Conservation (phyloP, 2,113 vertebrate genomes). For the Corydoras maculifer region DNA sequence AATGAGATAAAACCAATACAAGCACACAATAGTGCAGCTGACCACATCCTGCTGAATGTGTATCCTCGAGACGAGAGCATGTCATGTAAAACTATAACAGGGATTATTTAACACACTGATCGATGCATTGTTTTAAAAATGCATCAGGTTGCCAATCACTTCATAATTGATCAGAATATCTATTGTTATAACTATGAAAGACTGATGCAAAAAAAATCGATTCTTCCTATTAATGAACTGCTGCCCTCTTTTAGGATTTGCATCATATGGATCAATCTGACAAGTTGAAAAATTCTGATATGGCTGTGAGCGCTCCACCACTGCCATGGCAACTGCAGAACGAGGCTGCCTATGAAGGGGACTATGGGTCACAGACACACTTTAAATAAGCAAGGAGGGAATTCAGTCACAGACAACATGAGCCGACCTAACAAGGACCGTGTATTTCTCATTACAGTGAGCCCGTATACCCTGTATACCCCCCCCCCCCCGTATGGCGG, state of each 20-base stretch:
- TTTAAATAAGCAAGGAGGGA: conserved; percentile 25
- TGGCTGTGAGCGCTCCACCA: conserved; percentile 29
- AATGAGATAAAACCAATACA: too few relatives aligned
- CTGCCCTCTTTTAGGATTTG: conserved; percentile 5
- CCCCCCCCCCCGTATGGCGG: too few relatives aligned
- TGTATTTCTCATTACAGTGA: conserved; percentile 5
- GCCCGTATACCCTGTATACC: too few relatives aligned
- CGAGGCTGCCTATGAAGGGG: conserved; percentile 24
- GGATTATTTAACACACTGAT: not conserved
- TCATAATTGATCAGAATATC: not conserved
- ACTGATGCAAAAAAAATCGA: conserved; percentile 7
- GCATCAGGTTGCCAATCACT: not conserved
- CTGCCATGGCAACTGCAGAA: conserved; percentile 40
- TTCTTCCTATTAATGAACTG: conserved; percentile 17
- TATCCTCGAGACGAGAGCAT: too few relatives aligned
- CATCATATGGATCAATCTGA: conserved; percentile 22
- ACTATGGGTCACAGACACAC: conserved; percentile 26
- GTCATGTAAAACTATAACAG: not conserved
- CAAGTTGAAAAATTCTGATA: conserved; percentile 33
- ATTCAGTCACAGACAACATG: conserved; percentile 11
- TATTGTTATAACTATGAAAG: conserved; percentile 10
- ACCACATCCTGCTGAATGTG: too few relatives aligned
- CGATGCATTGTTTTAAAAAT: not conserved
- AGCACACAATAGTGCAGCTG: too few relatives aligned
- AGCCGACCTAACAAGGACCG: conserved; percentile 19